A percentile compares a stretch with the other conserved stretches of the same genome.
These are phyloP conservation scores for Plotosus lineatus DNA, from an alignment of 2,113 vertebrate genomes.

Conservation along the genomic window DNA sequence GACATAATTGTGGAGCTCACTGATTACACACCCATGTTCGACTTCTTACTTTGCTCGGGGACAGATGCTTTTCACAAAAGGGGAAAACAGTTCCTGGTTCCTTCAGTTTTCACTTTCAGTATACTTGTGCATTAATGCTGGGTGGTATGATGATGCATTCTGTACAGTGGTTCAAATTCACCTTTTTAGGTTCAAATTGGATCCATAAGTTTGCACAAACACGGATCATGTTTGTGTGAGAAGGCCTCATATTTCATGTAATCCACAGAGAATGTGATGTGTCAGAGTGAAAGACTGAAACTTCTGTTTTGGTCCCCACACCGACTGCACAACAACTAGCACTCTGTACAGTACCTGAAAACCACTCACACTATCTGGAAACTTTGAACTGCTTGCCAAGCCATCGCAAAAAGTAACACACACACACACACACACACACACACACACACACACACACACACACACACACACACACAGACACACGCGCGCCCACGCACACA, in stretches of 20 bases:
- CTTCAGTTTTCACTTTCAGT: constrained; percentile 8
- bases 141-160: background rate
- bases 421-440: too few species aligned
- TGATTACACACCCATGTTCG: background rate
- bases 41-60: background rate
- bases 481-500: too few species aligned
- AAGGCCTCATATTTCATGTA: background rate
- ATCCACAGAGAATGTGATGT: constrained; percentile 13
- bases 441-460: too few species aligned
- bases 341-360: background rate
- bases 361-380: background rate
- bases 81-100: background rate
- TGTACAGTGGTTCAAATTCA: background rate
- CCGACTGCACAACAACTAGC: background rate
- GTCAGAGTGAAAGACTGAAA: constrained; percentile 6
- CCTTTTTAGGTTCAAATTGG: background rate
- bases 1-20: background rate
- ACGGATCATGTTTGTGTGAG: background rate
- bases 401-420: too few species aligned
- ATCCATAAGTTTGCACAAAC: background rate
- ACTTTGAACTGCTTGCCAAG: background rate
- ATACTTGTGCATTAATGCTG: background rate
- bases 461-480: too few species aligned
- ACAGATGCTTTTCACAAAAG: background rate
- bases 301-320: background rate